These are phyloP conservation scores for Willowsia nigromaculata DNA, from an alignment of 2,888 invertebrate genomes.

Conservation along the genomic window DNA sequence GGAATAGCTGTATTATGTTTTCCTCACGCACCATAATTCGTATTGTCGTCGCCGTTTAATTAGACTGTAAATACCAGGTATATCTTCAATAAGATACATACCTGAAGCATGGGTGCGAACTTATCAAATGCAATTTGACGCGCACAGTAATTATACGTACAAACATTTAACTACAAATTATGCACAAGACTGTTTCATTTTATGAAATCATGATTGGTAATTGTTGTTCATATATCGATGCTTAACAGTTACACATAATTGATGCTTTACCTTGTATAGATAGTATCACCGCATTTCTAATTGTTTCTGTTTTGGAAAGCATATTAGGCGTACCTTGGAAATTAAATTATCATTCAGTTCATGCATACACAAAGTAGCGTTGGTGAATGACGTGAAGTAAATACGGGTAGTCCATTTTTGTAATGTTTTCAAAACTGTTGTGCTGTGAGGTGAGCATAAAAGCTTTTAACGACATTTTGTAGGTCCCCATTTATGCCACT, in stretches of 20 bases:
- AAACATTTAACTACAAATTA: neutral
- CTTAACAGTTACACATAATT: neutral
- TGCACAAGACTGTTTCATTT: neutral
- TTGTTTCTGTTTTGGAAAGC: no score
- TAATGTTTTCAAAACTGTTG: no score
- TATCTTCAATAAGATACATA: neutral
- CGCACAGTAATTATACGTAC: neutral
- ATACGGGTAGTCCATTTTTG: no score
- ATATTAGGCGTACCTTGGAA: no score
- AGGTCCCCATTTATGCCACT: no score
- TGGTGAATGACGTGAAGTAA: no score
- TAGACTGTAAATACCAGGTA: neutral
- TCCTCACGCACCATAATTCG: neutral
- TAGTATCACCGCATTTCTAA: no score
- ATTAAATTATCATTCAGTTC: no score
- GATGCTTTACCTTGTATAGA: neutral
- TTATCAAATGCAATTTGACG: neutral
- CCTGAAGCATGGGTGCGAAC: neutral
- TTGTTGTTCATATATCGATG: neutral
- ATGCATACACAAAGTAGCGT: no score
- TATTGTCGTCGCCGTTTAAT: slow-evolving; percentile 31
- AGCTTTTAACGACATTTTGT: no score
- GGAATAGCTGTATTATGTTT: neutral
- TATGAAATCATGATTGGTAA: neutral
- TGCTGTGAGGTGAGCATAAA: no score